Percentiles rank a stretch among this genome's conserved stretches.
Evolutionary conservation across 2,888 invertebrate species (phyloP).

Genomic region (Gasteruption jaculator): DNA sequence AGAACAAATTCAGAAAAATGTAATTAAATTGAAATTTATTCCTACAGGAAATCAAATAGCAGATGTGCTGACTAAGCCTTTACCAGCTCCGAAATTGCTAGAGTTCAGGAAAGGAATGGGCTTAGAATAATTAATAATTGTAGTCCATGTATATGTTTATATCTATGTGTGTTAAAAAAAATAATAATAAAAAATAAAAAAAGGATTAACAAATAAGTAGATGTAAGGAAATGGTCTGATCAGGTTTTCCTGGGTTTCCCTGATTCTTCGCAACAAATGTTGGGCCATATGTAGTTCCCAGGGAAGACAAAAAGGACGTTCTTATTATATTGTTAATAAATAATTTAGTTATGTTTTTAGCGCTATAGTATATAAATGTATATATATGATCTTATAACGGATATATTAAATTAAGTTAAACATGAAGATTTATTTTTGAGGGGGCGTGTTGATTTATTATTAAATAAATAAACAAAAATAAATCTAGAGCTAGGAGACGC

Average conservation of each 20-base stretch:
- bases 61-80: conserved; percentile 50
- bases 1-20: conserved; percentile 27
- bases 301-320: too few relatives aligned
- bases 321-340: too few relatives aligned
- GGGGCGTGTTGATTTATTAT: too few relatives aligned
- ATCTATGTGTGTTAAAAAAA: neutral
- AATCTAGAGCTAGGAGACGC: too few relatives aligned
- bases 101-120: conserved; percentile 13
- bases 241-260: conserved; percentile 15
- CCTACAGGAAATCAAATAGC: conserved; percentile 54
- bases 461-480: too few relatives aligned
- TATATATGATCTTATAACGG: too few relatives aligned
- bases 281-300: conserved; percentile 9
- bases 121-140: neutral
- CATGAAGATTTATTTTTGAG: too few relatives aligned
- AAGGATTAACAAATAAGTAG: neutral
- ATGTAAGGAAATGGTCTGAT: conserved; percentile 9
- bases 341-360: too few relatives aligned
- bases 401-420: too few relatives aligned
- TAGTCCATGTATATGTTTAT: neutral
- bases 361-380: too few relatives aligned
- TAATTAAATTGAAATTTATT: conserved; percentile 57
- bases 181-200: neutral
- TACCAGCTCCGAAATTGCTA: conserved; percentile 17
- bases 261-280: conserved; percentile 14